Evolutionary conservation across 2,888 invertebrate species (phyloP), one percentile per base, ranked within the genome.

Genomic region (Smittia sp.): DNA sequence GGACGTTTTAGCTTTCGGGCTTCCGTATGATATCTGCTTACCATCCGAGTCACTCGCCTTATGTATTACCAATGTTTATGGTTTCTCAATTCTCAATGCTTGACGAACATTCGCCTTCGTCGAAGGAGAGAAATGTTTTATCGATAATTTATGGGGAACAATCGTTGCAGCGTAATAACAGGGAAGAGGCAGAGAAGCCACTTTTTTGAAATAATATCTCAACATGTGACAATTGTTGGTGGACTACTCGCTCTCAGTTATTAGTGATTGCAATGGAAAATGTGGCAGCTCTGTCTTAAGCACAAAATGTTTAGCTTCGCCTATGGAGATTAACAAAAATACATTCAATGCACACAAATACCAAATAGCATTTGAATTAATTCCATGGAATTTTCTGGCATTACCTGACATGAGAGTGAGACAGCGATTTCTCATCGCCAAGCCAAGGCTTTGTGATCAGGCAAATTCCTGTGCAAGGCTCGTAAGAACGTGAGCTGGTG

Each of bases 261-360:
- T n/a, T n/a, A n/a, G n/a, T n/a, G n/a, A n/a, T n/a, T n/a, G n/a
- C n/a, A n/a, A n/a, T n/a, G n/a, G n/a, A n/a, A n/a, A 65, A 65
- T 27, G 22, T 66, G 66, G 11, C 66, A 66, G 2, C 39, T 27
- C 38, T 63, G 3, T 6, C 9, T 20, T 58, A 13, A 58, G 22
- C 18, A 65, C 58, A 18, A 22, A 63, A 7, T 22, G 4, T 13
- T 22, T 2, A 20, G 15, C n/a, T n/a, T 66, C 20, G n/a, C 9
- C 32, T 66, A 38, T 66, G 32, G 66, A 66, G 18, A 69, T 72
- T 72, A 22, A 72, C 58, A 27, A 27, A 72, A 58, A 72, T 62
- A 72, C 62, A 72, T 62, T 62, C n/a, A 62, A 9, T 72, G 69
- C 62, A 72, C 68, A 69, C 72, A 72, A 72, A 72, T 62, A 62